Percentiles rank a stretch among this genome's conserved stretches.
Evolutionary conservation across 2,113 vertebrate genomes (phyloP).

Genomic region (Falco punctatus): DNA sequence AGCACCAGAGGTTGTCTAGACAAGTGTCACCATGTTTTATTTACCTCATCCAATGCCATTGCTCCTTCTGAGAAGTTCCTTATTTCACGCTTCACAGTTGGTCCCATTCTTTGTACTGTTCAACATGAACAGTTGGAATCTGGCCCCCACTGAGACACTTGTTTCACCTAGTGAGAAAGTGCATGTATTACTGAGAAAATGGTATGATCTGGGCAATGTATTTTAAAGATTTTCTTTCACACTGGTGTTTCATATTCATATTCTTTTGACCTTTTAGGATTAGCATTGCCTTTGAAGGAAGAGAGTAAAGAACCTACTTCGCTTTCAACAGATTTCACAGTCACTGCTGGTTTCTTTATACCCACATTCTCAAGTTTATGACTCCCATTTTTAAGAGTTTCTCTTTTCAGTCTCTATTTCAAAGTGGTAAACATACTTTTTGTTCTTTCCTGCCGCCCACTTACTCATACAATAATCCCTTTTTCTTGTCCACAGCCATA

Average conservation of each 20-base stretch:
- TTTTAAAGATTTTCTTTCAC: constrained; percentile 39
- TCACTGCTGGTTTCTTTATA: background rate
- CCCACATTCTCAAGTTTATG: background rate
- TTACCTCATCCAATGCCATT: background rate
- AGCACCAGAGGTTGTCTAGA: background rate
- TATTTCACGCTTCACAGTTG: constrained; percentile 21
- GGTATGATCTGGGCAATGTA: background rate
- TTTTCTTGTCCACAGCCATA: background rate
- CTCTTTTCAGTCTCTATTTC: background rate
- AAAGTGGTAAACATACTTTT: background rate
- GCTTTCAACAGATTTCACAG: background rate
- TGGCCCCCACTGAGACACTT: background rate
- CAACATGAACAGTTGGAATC: background rate
- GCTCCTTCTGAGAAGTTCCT: background rate
- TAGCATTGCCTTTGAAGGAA: constrained; percentile 14
- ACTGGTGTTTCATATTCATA: background rate
- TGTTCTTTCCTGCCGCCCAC: background rate
- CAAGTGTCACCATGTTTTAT: constrained; percentile 36
- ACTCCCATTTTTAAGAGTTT: background rate
- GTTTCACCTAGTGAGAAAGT: background rate
- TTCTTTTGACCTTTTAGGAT: constrained; percentile 28
- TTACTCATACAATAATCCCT: background rate
- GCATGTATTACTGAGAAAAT: background rate
- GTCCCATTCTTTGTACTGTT: background rate
- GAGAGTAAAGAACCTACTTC: background rate